Base-by-base conservation (phyloP, 2,888 invertebrate genomes). In the Ectobius pallidus region DNA sequence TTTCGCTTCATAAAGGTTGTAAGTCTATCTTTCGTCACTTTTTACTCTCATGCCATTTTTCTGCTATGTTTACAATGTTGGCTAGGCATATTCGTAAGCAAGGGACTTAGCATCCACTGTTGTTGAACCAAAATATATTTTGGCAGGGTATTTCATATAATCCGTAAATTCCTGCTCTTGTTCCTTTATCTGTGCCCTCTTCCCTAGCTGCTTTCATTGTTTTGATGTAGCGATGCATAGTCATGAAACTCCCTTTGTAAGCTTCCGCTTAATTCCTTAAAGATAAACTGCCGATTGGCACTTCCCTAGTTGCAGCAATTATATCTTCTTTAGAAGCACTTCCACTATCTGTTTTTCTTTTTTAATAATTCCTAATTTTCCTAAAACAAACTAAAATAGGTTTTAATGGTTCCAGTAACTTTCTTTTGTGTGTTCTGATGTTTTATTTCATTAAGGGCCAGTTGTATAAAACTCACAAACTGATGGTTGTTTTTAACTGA, bases 121-220 rank as follows among this genome's bases (percentile, higher is more conserved):
- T 30, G 74, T 74, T 14, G 76, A 73, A 22, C 75, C 77, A 70
- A 74, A 73, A 73, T 67, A 73, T 34, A 73, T 67, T 58, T 34
- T 55, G 11, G 62, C 42, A 20, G 34, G 20, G 16, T 74, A 62
- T 32, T 75, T 72, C 52, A 76, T 49, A 76, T 77, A 76, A 25
- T 49, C 72, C 14, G 62, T 74, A 30, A 77, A 74, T 68, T 76
- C 76, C 42, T 72, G 63, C 72, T 77, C 75, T 71, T 77, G 75
- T 55, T 69, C 72, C 20, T 52, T 6, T 18, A 14, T 52, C n/a
- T 22, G 14, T 22, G 18, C n/a, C 6, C 6, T 18, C 18, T 52
- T 14, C 7, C 14, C 18, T 52, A 6, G 18, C 7, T 20, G 6
- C 22, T 18, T 52, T 52, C 18, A 52, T 52, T 52, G 3, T 6